These are phyloP conservation scores for Zygogramma bicolorata DNA, from an alignment of 2,888 invertebrate genomes.

Conservation along the genomic window DNA sequence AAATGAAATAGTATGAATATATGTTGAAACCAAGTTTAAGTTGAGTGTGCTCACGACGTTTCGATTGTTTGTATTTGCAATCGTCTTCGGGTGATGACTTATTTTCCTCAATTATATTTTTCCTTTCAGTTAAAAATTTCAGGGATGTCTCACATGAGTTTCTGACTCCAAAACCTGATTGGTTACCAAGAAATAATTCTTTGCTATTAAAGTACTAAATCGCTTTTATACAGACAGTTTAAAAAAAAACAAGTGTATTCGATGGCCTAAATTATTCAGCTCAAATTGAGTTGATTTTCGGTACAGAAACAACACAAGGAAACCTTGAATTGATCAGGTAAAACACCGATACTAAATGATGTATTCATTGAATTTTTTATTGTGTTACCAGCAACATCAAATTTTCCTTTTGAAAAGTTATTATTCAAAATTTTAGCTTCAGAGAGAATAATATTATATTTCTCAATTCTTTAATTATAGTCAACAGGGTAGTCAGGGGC, in stretches of 20 bases:
- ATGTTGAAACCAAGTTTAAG: no score
- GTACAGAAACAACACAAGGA: slow-evolving; percentile 9
- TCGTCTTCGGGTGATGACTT: no score
- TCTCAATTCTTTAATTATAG: neutral
- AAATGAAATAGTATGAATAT: no score
- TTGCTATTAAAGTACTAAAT: neutral
- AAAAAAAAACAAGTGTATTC: neutral
- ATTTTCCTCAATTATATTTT: neutral
- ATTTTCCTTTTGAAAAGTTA: neutral
- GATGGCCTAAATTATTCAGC: slow-evolving; percentile 11
- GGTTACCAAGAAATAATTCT: slow-evolving; percentile 8
- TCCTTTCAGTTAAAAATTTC: neutral
- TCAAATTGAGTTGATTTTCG: neutral
- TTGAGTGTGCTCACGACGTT: no score
- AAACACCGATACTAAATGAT: slow-evolving; percentile 2
- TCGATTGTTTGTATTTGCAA: no score
- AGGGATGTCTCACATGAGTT: slow-evolving; percentile 11
- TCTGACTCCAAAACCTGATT: neutral
- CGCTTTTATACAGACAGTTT: neutral
- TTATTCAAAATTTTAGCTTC: neutral
- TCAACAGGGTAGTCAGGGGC: slow-evolving; percentile 3
- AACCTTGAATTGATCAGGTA: slow-evolving; percentile 5
- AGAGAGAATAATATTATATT: neutral
- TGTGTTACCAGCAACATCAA: slow-evolving; percentile 2
- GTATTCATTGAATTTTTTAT: neutral